Evolutionary conservation across 1,140 invertebrate species (phyloP).

Genomic region (Psix sp.): DNA sequence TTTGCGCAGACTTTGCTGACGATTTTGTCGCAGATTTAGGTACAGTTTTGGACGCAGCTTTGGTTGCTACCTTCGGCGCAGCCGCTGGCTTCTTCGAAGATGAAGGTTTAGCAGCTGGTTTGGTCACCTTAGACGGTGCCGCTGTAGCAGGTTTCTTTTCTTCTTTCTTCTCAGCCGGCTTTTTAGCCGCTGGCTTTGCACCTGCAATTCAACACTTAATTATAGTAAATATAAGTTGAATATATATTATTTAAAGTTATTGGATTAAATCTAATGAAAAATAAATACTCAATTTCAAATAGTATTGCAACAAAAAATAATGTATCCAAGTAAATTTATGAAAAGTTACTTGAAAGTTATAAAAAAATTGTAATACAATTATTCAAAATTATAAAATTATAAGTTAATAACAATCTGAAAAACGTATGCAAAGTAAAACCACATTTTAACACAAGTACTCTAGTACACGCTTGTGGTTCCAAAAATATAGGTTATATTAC

Average conservation of each 20-base stretch:
- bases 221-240: constrained; percentile 19
- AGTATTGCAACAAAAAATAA: too few species aligned
- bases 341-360: too few species aligned
- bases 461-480: too few species aligned
- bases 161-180: constrained; percentile 76
- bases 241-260: constrained; percentile 3
- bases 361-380: too few species aligned
- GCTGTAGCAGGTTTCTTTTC: constrained; percentile 73
- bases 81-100: constrained; percentile 67
- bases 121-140: constrained; percentile 68
- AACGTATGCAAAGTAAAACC: too few species aligned
- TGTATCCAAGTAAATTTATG: too few species aligned
- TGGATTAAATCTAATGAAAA: neutral
- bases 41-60: constrained; percentile 70
- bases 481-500: too few species aligned
- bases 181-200: constrained; percentile 68
- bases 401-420: too few species aligned
- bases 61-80: constrained; percentile 60
- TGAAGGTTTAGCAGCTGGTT: constrained; percentile 68
- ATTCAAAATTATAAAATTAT: too few species aligned
- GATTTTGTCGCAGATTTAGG: constrained; percentile 73
- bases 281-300: neutral
- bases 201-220: neutral
- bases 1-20: constrained; percentile 73
- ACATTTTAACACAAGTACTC: too few species aligned